phyloP scores from a whole-genome alignment of 2,888 invertebrate species.

The Folsomia candida region DNA sequence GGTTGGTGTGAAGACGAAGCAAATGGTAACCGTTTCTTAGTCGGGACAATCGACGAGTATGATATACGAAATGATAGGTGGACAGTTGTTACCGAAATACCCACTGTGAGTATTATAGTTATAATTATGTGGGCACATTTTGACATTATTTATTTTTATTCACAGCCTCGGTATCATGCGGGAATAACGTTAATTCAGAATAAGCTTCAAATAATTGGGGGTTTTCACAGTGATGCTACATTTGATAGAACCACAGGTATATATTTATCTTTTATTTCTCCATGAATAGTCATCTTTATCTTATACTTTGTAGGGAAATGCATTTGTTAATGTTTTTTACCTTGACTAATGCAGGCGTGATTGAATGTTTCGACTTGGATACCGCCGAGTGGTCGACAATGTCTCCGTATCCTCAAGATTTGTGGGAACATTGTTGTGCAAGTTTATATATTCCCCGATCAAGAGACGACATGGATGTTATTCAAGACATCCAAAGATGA shows the following conservation, averaged over 20 bases:
- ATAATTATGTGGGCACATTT: too few species aligned
- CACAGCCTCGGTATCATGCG: slow-evolving; percentile 68
- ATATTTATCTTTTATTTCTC: neutral
- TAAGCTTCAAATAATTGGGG: slow-evolving; percentile 68
- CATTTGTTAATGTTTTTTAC: neutral
- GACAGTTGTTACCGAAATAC: slow-evolving; percentile 63
- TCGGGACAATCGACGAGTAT: slow-evolving; percentile 66
- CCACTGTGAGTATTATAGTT: too few species aligned
- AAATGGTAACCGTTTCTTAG: slow-evolving; percentile 59
- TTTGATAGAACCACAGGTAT: slow-evolving; percentile 64
- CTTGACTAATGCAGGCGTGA: slow-evolving; percentile 55
- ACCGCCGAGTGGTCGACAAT: slow-evolving; percentile 63
- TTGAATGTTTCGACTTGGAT: slow-evolving; percentile 66
- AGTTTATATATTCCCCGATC: slow-evolving; percentile 65
- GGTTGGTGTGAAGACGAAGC: slow-evolving; percentile 58
- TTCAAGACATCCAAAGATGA: slow-evolving; percentile 46
- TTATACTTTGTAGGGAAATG: neutral
- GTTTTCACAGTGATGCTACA: slow-evolving; percentile 66
- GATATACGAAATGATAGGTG: slow-evolving; percentile 62
- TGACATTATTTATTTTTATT: too few species aligned
- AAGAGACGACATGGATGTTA: slow-evolving; percentile 59
- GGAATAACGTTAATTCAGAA: slow-evolving; percentile 64
- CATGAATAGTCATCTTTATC: too few species aligned
- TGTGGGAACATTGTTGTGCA: slow-evolving; percentile 70
- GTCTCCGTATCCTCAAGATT: slow-evolving; percentile 65